A percentile compares a stretch with the other conserved stretches of the same genome.
Evolutionary conservation across 2,113 vertebrate species (phyloP).

Genomic region (Nothocercus nigrocapillus): DNA sequence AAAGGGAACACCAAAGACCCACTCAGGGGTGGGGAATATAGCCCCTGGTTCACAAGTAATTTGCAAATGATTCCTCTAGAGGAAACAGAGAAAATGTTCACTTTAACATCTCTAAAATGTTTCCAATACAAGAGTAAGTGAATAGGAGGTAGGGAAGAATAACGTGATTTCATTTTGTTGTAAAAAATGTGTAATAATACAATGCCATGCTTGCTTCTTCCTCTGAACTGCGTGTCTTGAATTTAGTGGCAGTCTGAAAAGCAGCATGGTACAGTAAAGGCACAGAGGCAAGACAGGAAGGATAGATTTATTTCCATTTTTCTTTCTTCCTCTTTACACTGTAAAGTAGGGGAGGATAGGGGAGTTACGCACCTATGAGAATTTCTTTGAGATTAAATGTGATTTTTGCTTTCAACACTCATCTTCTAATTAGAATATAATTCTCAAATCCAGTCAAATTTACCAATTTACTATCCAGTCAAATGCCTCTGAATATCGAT

Average conservation of each 20-base stretch:
- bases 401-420: neutral
- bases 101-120: neutral
- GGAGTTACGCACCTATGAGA: neutral
- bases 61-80: neutral
- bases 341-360: neutral
- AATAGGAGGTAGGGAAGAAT: neutral
- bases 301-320: neutral
- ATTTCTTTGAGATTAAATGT: fast-evolving
- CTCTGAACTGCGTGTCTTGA: fast-evolving
- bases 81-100: neutral
- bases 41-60: neutral
- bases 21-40: neutral
- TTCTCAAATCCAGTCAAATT: neutral
- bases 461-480: neutral
- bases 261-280: fast-evolving
- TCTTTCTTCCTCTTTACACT: neutral
- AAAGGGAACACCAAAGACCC: neutral
- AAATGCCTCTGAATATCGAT: neutral
- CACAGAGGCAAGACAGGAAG: neutral
- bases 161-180: neutral
- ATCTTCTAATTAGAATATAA: neutral
- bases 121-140: neutral
- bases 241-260: neutral
- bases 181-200: neutral
- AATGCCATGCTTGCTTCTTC: fast-evolving